These are phyloP conservation scores for Rhopalosiphum maidis DNA, from an alignment of 1,140 invertebrate genomes.

Conservation along the genomic window DNA sequence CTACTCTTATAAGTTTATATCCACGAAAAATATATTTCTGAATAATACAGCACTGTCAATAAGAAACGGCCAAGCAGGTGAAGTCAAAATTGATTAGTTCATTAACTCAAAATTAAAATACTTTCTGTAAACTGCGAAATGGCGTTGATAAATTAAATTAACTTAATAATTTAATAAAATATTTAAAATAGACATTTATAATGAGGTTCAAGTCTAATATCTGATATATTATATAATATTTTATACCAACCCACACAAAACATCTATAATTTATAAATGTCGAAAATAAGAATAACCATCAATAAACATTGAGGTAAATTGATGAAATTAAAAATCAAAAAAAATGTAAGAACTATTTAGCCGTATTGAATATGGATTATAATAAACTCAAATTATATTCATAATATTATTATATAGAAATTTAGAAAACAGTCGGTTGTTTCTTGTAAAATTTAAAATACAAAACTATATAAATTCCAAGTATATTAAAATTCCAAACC, in stretches of 20 bases:
- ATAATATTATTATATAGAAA: background rate
- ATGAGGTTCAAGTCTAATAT: background rate
- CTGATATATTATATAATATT: background rate
- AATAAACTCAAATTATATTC: background rate
- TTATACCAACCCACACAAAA: background rate
- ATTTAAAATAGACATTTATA: background rate
- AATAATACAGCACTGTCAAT: background rate
- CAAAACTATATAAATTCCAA: background rate
- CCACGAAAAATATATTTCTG: background rate
- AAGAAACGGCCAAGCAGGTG: background rate
- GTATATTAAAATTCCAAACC: background rate
- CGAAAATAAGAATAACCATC: background rate
- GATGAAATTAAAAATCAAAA: background rate
- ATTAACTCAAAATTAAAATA: constrained; percentile 1
- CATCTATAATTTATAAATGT: background rate
- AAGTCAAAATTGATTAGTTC: background rate
- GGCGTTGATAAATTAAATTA: background rate
- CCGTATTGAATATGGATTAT: background rate
- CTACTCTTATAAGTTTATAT: background rate
- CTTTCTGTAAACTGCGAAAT: background rate
- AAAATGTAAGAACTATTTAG: background rate
- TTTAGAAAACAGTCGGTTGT: background rate
- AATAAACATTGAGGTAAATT: background rate
- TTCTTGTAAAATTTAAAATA: background rate
- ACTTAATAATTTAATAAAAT: background rate